phyloP scores from a whole-genome alignment of 2,888 invertebrate species.

The Allolobophora icterica region DNA sequence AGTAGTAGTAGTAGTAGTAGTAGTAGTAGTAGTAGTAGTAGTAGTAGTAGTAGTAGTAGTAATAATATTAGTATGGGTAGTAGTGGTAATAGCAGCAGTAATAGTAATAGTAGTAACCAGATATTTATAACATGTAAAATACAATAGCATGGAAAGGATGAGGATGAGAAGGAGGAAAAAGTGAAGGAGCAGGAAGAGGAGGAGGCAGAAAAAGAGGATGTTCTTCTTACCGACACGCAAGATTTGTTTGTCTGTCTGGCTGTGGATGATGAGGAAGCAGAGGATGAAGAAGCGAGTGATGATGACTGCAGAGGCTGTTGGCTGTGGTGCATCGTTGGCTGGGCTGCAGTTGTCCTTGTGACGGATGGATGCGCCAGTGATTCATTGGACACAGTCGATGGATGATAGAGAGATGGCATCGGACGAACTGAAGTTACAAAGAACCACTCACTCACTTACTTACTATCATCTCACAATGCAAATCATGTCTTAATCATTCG shows the following conservation, averaged over 20 bases:
- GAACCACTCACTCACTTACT: not conserved
- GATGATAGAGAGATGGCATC: too few relatives aligned
- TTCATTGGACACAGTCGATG: too few relatives aligned
- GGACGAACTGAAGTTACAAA: too few relatives aligned
- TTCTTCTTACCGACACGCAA: not conserved
- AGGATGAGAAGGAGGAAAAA: accelerated
- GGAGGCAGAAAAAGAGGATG: not conserved
- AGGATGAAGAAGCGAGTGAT: not conserved
- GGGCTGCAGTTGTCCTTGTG: not conserved
- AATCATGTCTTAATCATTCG: not conserved
- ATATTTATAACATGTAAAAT: too few relatives aligned
- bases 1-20: too few relatives aligned
- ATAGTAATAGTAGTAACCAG: too few relatives aligned
- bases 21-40: too few relatives aligned
- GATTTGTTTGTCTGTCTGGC: not conserved
- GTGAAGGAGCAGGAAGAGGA: accelerated
- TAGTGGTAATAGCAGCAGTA: too few relatives aligned
- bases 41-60: too few relatives aligned
- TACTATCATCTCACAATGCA: not conserved
- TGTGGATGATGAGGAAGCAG: not conserved
- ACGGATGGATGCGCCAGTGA: not conserved
- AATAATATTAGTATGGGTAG: too few relatives aligned
- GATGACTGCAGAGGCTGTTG: not conserved
- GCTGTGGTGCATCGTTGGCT: not conserved
- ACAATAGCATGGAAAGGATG: not conserved